A percentile compares a stretch with the other conserved stretches of the same genome.
Conservation (phyloP, 2,888 invertebrate genomes). For the Pinctada fucata region DNA sequence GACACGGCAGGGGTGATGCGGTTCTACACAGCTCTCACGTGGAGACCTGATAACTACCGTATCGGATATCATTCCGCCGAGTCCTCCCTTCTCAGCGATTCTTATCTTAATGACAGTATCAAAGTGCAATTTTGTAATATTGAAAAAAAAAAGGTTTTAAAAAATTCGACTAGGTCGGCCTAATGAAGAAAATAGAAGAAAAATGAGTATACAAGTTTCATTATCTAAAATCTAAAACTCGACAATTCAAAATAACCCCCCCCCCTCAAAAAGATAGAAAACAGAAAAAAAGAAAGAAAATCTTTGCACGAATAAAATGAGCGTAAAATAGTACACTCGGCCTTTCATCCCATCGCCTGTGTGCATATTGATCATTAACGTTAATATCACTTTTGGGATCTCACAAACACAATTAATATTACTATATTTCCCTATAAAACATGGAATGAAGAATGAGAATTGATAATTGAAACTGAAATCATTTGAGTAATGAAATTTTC, state of each 20-base stretch:
- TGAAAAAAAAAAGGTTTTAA: too few species aligned
- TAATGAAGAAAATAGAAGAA: slow-evolving; percentile 1
- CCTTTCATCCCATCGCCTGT: too few species aligned
- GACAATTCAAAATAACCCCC: too few species aligned
- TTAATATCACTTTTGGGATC: background rate
- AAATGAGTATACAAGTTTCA: too few species aligned
- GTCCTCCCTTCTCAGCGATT: background rate
- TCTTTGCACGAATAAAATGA: too few species aligned
- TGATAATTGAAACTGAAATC: background rate
- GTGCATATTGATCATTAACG: background rate
- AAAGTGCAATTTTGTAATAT: too few species aligned
- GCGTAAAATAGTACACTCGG: too few species aligned
- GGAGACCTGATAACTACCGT: slow-evolving; percentile 26
- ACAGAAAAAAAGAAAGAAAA: too few species aligned
- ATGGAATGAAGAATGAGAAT: background rate
- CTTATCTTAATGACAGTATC: background rate
- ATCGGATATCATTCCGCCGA: slow-evolving; percentile 19
- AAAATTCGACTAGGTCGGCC: background rate
- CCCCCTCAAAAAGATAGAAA: too few species aligned
- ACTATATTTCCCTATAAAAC: background rate
- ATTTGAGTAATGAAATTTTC: background rate
- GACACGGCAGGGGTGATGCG: slow-evolving; percentile 24
- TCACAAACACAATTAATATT: slow-evolving; percentile 10
- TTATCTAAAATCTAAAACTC: too few species aligned
- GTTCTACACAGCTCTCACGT: slow-evolving; percentile 29